Conservation (phyloP, 2,113 vertebrate species). For the Petrocephalus zakoni region DNA sequence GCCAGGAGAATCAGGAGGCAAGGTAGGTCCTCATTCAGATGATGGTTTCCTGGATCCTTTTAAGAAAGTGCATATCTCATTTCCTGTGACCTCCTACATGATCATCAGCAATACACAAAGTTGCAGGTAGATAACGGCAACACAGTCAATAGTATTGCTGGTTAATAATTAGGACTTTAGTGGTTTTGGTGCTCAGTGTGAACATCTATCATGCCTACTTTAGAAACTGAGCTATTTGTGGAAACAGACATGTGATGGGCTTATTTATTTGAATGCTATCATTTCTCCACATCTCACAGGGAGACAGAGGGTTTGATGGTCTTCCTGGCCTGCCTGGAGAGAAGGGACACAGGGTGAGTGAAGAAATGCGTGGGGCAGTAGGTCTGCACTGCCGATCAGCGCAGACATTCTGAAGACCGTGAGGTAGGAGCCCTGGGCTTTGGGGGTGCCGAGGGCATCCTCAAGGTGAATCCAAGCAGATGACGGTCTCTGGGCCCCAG, state of each 20-base stretch:
- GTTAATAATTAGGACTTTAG: neutral
- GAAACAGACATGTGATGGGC: neutral
- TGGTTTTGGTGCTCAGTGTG: neutral
- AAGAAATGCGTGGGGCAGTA: neutral
- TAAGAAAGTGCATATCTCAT: neutral
- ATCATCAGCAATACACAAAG: neutral
- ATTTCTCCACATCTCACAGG: slow-evolving; percentile 59
- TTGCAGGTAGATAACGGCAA: neutral
- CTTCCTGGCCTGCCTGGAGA: slow-evolving; percentile 95
- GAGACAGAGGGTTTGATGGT: slow-evolving; percentile 94
- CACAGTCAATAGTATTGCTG: neutral
- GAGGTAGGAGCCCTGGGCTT: neutral
- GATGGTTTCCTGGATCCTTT: neutral
- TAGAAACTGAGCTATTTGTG: neutral
- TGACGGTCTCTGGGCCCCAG: neutral
- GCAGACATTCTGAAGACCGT: neutral
- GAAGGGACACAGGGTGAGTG: slow-evolving; percentile 91
- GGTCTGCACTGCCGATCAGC: neutral
- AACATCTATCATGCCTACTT: neutral
- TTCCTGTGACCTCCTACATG: neutral
- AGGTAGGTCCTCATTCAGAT: slow-evolving; percentile 61
- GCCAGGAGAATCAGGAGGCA: slow-evolving; percentile 83
- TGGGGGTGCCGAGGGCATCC: neutral
- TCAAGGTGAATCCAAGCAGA: neutral
- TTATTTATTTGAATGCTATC: neutral